Evolutionary conservation across 2,888 invertebrate genomes (phyloP), one percentile per base, ranked within the genome.

Genomic region (Heliconius ismenius): DNA sequence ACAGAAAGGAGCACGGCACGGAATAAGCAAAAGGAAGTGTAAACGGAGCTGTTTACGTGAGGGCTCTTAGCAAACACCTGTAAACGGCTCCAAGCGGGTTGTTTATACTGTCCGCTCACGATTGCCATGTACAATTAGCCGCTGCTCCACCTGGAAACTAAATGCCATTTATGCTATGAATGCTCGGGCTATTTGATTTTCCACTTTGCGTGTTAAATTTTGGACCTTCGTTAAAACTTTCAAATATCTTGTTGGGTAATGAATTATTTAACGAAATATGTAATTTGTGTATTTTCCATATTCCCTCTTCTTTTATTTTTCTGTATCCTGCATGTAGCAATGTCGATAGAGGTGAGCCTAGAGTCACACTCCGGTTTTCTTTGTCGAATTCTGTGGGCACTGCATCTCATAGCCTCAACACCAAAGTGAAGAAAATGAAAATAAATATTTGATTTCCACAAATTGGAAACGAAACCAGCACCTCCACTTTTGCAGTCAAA

Each of bases 61-160:
- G 92, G 92, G 90, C 88, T 87, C 89, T 91, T 88, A 83, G 89
- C 90, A 91, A 91, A 92, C 91, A 92, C 90, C 89, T 90, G 90
- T 89, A 87, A 88, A 89, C 89, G 87, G 89, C 89, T 88, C 88
- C 86, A 70, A 79, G 86, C 83, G 84, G 84, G 84, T 85, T 92
- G 88, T 92, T 92, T 92, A 87, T 84, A 86, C 89, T 90, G 90
- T 90, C 90, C 89, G 85, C 85, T 88, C 88, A 88, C 90, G 87
- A 89, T 86, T 89, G 89, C 90, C 86, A 90, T 79, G 79, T 89
- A 89, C 91, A 92, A 92, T 92, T 93, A 92, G 89, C 90, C 88
- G 85, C 87, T 87, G 86, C 89, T 88, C 89, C 89, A 88, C 87
- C 88, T 88, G 85, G 80, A 84, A 83, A 86, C 87, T 84, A 88